phyloP scores from a whole-genome alignment of 1,140 invertebrate species.

The Lysiphlebus fabarum region DNA sequence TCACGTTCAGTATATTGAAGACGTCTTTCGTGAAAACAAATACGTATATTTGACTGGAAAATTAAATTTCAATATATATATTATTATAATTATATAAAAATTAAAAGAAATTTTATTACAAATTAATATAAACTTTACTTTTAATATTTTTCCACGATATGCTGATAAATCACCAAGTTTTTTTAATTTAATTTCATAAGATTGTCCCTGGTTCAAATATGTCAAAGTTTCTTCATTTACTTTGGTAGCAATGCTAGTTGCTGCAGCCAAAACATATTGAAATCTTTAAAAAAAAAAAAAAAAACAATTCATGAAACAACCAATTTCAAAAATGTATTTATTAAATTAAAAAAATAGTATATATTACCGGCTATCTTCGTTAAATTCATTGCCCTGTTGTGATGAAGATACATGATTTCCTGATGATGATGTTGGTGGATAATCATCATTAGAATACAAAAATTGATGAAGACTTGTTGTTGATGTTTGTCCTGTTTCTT shows the following conservation, averaged over 20 bases:
- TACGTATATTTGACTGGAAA: constrained; percentile 79
- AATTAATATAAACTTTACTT: constrained; percentile 58
- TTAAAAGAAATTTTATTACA: constrained; percentile 9
- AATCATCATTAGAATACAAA: constrained; percentile 48
- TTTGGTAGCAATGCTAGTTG: constrained; percentile 95
- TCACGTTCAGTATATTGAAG: constrained; percentile 93
- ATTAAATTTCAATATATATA: too few relatives aligned
- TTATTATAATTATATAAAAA: not conserved
- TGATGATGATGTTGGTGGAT: constrained; percentile 42
- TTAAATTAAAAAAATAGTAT: too few relatives aligned
- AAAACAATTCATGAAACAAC: not conserved
- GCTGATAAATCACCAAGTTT: constrained; percentile 91
- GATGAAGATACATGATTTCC: constrained; percentile 53
- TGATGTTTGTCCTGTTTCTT: constrained; percentile 18
- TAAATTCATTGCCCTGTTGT: constrained; percentile 48
- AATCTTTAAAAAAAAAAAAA: constrained; percentile 62
- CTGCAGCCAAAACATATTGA: constrained; percentile 91
- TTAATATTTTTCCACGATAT: constrained; percentile 82
- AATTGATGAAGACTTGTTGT: constrained; percentile 46
- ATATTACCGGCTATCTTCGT: constrained; percentile 48
- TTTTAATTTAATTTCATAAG: constrained; percentile 95
- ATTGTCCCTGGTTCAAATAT: constrained; percentile 96
- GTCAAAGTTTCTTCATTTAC: constrained; percentile 94
- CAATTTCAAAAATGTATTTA: too few relatives aligned
- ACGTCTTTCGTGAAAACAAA: constrained; percentile 94